Evolutionary conservation across 2,113 vertebrate species (phyloP).

Genomic region (Pristiophorus japonicus): DNA sequence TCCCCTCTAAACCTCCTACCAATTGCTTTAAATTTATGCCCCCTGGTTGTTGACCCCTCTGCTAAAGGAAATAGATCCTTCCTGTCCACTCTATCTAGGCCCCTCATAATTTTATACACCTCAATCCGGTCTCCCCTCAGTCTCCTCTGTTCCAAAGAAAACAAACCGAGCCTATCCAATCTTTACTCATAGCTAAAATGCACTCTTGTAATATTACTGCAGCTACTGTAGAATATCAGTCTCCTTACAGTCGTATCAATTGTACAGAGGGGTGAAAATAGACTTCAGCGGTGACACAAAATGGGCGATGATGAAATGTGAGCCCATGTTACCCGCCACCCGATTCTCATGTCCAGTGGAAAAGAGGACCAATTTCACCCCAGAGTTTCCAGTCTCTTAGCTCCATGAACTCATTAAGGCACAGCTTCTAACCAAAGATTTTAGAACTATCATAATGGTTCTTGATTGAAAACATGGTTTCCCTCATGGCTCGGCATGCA

Average conservation of each 20-base stretch:
- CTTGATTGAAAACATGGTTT: background rate
- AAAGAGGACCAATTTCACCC: background rate
- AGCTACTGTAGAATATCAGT: background rate
- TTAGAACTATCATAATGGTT: background rate
- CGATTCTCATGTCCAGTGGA: background rate
- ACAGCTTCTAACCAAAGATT: no score
- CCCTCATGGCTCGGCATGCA: background rate
- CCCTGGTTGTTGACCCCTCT: no score
- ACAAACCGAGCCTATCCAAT: no score
- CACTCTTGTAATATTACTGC: background rate
- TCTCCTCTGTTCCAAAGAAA: no score
- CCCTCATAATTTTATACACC: no score
- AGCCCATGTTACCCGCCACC: no score
- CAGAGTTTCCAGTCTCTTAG: background rate
- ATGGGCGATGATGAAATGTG: background rate
- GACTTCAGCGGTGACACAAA: background rate
- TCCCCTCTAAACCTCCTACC: no score
- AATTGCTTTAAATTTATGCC: no score
- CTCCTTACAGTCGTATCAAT: background rate
- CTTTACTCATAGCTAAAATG: no score
- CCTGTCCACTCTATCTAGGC: no score
- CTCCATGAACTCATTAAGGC: background rate
- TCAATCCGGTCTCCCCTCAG: no score
- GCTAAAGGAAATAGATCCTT: no score
- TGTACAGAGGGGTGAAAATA: background rate